phyloP scores from a whole-genome alignment of 2,113 vertebrate genomes.

The Brachyhypopomus occidentalis region DNA sequence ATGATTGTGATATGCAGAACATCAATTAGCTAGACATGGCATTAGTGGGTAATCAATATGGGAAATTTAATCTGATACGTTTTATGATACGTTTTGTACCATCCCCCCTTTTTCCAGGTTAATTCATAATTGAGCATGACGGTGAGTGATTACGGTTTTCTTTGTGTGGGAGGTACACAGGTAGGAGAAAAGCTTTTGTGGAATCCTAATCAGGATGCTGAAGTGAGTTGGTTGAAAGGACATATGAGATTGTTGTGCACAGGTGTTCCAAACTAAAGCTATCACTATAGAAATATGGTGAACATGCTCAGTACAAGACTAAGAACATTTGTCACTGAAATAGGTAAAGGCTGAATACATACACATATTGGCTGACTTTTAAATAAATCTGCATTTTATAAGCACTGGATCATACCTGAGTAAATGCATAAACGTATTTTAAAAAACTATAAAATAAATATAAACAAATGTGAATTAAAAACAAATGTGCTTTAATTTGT shows the following conservation, averaged over 20 bases:
- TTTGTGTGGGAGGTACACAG: conserved; percentile 45
- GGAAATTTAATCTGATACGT: conserved; percentile 36
- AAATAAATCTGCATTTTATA: no score
- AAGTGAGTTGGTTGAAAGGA: conserved; percentile 8
- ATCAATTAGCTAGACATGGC: conserved; percentile 18
- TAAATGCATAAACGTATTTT: no score
- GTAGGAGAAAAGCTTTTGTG: conserved; percentile 43
- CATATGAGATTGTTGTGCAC: conserved; percentile 40
- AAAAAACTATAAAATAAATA: no score
- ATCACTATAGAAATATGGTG: conserved; percentile 12
- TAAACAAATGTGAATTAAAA: no score
- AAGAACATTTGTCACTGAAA: not conserved
- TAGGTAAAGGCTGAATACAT: not conserved
- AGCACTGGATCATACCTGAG: no score
- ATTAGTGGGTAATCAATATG: conserved; percentile 22
- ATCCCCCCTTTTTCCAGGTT: conserved; percentile 10
- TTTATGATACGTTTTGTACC: conserved; percentile 31
- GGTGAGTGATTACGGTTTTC: conserved; percentile 38
- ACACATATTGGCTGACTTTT: no score
- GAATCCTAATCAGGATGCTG: conserved; percentile 30
- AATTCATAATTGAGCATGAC: conserved; percentile 62
- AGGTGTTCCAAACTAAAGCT: conserved; percentile 26
- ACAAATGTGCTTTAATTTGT: no score
- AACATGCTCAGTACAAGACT: conserved; percentile 3
- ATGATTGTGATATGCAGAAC: conserved; percentile 46